These are phyloP conservation scores for Sebastes hubbsi DNA, from an alignment of 2,797 vertebrate species.

Conservation along the genomic window DNA sequence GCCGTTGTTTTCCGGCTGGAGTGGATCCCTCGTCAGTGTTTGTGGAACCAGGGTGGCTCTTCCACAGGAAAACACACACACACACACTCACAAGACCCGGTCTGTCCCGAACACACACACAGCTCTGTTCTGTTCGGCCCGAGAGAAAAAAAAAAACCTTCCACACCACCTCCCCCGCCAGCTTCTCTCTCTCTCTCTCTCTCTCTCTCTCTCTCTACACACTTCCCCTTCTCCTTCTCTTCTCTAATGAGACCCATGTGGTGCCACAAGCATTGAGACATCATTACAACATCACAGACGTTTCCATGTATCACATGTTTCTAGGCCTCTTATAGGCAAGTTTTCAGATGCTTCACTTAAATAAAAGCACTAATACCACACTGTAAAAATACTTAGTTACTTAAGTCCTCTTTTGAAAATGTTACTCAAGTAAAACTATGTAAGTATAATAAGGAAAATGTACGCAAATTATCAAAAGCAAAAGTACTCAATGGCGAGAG, in stretches of 20 bases:
- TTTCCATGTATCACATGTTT: neutral
- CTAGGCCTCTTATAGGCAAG: neutral
- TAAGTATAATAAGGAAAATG: too few relatives aligned
- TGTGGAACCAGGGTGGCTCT: conserved; percentile 75
- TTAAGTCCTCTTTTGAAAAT: neutral
- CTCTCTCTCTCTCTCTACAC: neutral
- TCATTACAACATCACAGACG: conserved; percentile 6
- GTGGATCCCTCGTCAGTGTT: conserved; percentile 70
- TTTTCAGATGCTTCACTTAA: neutral
- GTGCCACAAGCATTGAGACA: conserved; percentile 42
- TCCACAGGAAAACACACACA: conserved; percentile 67
- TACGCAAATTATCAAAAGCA: neutral
- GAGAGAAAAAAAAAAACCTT: neutral
- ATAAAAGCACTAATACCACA: neutral
- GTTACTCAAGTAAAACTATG: too few relatives aligned
- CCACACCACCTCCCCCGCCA: conserved; percentile 1
- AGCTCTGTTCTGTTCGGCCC: conserved; percentile 60
- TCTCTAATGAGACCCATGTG: conserved; percentile 71
- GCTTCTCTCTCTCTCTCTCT: conserved; percentile 11
- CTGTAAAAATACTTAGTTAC: neutral
- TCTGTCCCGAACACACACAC: conserved; percentile 70
- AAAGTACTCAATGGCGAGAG: neutral
- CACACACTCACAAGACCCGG: conserved; percentile 50
- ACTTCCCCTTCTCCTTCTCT: neutral
- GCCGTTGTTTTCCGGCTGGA: conserved; percentile 61